phyloP scores from a whole-genome alignment of 2,113 vertebrate species.

The Percina caprodes region DNA sequence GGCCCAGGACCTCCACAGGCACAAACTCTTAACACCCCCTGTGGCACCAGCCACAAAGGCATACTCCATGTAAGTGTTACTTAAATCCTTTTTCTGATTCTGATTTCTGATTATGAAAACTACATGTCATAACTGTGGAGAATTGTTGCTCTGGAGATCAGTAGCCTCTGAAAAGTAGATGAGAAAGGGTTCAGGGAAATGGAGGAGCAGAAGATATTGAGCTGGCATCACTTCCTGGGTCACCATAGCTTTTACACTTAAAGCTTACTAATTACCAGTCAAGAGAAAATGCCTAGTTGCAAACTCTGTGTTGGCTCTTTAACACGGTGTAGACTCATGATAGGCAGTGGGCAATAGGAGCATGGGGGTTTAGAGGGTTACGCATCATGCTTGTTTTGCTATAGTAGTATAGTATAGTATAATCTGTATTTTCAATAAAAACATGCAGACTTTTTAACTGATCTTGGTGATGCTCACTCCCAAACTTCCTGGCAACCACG shows the following conservation, averaged over 20 bases:
- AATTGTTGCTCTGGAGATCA: constrained; percentile 62
- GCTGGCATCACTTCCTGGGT: constrained; percentile 36
- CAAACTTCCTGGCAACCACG: background rate
- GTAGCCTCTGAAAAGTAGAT: constrained; percentile 50
- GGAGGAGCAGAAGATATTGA: constrained; percentile 38
- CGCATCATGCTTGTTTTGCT: background rate
- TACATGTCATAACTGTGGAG: constrained; percentile 46
- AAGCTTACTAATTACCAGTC: constrained; percentile 45
- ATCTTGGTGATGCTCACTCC: background rate
- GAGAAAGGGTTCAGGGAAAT: constrained; percentile 47
- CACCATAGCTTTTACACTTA: constrained; percentile 38
- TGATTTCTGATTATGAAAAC: constrained; percentile 13
- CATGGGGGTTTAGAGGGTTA: constrained; percentile 1
- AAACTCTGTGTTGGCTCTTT: constrained; percentile 6
- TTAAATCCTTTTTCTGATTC: too few relatives aligned
- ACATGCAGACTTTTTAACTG: background rate
- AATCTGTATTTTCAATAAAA: constrained; percentile 1
- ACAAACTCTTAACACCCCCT: too few relatives aligned
- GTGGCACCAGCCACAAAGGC: too few relatives aligned
- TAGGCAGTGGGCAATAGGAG: background rate
- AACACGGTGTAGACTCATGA: background rate
- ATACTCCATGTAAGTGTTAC: too few relatives aligned
- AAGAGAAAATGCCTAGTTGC: constrained; percentile 33
- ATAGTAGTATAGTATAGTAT: background rate
- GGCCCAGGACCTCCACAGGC: too few relatives aligned